Evolutionary conservation across 1,140 invertebrate species (phyloP).

Genomic region (Camponotus pennsylvanicus): DNA sequence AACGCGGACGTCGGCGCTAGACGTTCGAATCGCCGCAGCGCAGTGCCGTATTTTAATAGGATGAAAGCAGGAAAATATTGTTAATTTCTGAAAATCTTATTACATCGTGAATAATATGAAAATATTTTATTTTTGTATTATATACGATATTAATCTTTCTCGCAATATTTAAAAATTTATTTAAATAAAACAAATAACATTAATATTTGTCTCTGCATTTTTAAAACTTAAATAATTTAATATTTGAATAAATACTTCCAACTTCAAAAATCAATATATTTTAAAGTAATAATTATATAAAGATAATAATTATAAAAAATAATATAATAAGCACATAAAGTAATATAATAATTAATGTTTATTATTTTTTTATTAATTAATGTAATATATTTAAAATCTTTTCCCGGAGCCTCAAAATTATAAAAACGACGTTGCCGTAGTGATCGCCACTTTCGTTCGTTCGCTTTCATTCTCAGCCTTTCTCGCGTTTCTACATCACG

Average conservation of each 20-base stretch:
- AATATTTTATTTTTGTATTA: not conserved
- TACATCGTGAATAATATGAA: not conserved
- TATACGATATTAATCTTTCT: not conserved
- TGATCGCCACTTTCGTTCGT: not conserved
- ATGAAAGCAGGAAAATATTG: not conserved
- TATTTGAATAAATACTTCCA: too few species aligned
- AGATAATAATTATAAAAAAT: not conserved
- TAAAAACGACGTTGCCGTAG: slow-evolving; percentile 19
- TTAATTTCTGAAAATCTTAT: not conserved
- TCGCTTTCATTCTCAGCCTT: not conserved
- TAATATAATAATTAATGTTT: not conserved
- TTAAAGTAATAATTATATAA: not conserved
- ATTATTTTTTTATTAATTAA: slow-evolving; percentile 12
- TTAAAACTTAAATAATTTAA: too few species aligned
- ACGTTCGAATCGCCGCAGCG: not conserved
- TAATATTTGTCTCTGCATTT: not conserved
- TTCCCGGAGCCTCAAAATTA: not conserved
- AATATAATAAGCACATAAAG: not conserved
- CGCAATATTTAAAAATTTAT: not conserved
- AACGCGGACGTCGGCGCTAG: slow-evolving; percentile 24
- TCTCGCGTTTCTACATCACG: slow-evolving; percentile 26
- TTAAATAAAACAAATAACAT: not conserved
- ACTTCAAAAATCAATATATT: not conserved
- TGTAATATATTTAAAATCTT: not conserved
- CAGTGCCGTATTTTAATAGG: slow-evolving; percentile 33